These are phyloP conservation scores for Papilio polytes DNA, from an alignment of 1,140 invertebrate species.

Conservation along the genomic window DNA sequence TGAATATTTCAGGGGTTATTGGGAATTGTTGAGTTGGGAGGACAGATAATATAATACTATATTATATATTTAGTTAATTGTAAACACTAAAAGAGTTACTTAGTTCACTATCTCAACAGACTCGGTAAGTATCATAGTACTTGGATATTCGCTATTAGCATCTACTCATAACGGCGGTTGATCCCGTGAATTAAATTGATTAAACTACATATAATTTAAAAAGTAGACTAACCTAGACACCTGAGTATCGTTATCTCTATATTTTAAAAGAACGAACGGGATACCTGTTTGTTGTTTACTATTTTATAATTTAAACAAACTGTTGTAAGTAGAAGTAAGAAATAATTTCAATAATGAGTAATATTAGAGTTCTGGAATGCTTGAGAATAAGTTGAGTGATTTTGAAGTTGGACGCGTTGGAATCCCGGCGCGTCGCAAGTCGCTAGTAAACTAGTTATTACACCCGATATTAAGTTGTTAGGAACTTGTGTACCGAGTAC, in stretches of 20 bases:
- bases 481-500: constrained; percentile 10
- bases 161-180: too few relatives aligned
- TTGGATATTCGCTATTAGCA: too few relatives aligned
- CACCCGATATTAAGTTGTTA: constrained; percentile 24
- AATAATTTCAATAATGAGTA: not conserved
- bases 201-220: too few relatives aligned
- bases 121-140: too few relatives aligned
- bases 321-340: not conserved
- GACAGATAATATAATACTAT: not conserved
- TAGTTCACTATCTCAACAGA: too few relatives aligned
- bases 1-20: not conserved
- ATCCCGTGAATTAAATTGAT: too few relatives aligned
- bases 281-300: not conserved
- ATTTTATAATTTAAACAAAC: not conserved
- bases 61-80: too few relatives aligned
- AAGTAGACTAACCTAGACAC: too few relatives aligned
- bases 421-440: constrained; percentile 19
- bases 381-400: not conserved
- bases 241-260: too few relatives aligned
- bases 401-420: not conserved
- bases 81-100: too few relatives aligned
- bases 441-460: constrained; percentile 27
- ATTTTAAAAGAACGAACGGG: too few relatives aligned
- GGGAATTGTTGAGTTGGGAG: not conserved
- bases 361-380: not conserved